Conservation (phyloP, 2,888 invertebrate species). For the Seira sanloemensis region DNA sequence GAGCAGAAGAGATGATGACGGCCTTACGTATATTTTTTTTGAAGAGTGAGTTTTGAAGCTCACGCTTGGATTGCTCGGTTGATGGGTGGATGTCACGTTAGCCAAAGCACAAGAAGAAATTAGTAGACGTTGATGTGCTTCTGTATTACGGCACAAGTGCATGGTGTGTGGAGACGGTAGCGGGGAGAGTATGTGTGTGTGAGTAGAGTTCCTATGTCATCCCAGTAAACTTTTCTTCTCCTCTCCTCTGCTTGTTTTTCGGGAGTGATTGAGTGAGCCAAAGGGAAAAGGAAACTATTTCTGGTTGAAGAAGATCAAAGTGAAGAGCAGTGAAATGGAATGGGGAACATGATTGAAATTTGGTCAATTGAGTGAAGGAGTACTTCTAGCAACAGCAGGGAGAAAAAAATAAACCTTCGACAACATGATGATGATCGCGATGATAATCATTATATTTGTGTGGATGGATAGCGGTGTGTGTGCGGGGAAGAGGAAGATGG, state of each 20-base stretch:
- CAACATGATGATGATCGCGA: slow-evolving; percentile 34
- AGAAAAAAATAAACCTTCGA: too few relatives aligned
- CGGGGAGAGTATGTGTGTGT: too few relatives aligned
- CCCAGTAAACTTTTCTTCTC: too few relatives aligned
- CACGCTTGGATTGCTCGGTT: slow-evolving; percentile 16
- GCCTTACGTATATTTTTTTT: too few relatives aligned
- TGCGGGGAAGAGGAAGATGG: slow-evolving; percentile 2
- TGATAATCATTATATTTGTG: slow-evolving; percentile 32
- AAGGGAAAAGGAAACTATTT: slow-evolving; percentile 52
- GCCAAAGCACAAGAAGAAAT: slow-evolving; percentile 1
- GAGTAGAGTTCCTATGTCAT: too few relatives aligned
- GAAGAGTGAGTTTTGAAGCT: slow-evolving; percentile 19
- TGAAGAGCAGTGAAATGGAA: slow-evolving; percentile 65
- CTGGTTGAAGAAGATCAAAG: slow-evolving; percentile 65
- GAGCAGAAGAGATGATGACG: too few relatives aligned
- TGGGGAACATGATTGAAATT: slow-evolving; percentile 65
- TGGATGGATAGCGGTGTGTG: slow-evolving; percentile 17
- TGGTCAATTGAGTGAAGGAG: slow-evolving; percentile 64
- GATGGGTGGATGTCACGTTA: slow-evolving; percentile 19
- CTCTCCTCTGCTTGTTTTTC: not conserved
- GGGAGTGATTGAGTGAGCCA: slow-evolving; percentile 19
- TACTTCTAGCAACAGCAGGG: slow-evolving; percentile 18
- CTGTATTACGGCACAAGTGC: not conserved
- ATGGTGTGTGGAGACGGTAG: too few relatives aligned
- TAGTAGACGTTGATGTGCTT: slow-evolving; percentile 4